Evolutionary conservation across 2,113 vertebrate genomes (phyloP).

Genomic region (Azemiops feae): DNA sequence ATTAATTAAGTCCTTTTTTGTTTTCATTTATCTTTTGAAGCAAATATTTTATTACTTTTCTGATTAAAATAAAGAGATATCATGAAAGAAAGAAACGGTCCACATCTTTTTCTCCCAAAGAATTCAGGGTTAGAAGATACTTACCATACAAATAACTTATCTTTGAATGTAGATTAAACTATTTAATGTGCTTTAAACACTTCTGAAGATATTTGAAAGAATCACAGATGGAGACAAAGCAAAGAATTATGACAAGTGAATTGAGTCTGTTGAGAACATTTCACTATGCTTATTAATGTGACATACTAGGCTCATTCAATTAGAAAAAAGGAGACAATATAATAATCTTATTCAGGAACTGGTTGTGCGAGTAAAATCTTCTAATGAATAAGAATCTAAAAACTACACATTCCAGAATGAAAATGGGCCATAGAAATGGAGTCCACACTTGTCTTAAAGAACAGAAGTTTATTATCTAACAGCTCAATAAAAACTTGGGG

Average conservation of each 20-base stretch:
- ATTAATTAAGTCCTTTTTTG: not conserved
- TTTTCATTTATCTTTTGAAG: not conserved
- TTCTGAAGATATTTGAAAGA: constrained; percentile 22
- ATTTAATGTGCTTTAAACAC: constrained; percentile 36
- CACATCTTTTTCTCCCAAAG: not conserved
- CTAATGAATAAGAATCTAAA: not conserved
- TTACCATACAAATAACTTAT: constrained; percentile 35
- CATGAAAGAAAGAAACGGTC: constrained; percentile 4
- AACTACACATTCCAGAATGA: not conserved
- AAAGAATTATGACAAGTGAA: not conserved
- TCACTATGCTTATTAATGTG: constrained; percentile 19
- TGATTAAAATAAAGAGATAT: not conserved
- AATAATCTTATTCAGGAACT: not conserved
- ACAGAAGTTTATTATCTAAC: not conserved
- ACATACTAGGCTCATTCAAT: constrained; percentile 33
- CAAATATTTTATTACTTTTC: not conserved
- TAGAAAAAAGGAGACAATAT: not conserved
- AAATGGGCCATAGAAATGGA: not conserved
- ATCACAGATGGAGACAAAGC: constrained; percentile 11
- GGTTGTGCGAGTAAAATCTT: not conserved
- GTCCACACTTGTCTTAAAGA: not conserved
- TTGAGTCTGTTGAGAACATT: constrained; percentile 10
- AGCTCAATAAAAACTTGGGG: not conserved
- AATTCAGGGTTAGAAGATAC: constrained; percentile 18
- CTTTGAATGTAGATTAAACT: constrained; percentile 31